Percentiles rank a stretch among this genome's conserved stretches.
These are phyloP conservation scores for Synanceia verrucosa DNA, from an alignment of 2,797 vertebrate genomes.

Conservation along the genomic window DNA sequence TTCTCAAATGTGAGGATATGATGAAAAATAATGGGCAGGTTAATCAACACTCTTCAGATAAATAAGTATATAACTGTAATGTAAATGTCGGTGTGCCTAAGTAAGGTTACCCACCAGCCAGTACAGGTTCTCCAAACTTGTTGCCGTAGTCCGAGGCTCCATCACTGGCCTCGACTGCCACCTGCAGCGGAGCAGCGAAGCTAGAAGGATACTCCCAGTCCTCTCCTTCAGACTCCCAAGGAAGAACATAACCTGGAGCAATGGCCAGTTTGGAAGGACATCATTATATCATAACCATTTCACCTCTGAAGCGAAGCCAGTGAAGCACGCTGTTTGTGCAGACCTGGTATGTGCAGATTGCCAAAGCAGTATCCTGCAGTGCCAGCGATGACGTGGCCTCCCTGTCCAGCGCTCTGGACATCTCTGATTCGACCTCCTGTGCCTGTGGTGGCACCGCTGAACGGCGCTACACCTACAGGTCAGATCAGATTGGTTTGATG, in stretches of 20 bases:
- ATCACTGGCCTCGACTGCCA: slow-evolving; percentile 91
- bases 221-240: slow-evolving; percentile 90
- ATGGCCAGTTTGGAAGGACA: neutral
- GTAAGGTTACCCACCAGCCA: slow-evolving; percentile 80
- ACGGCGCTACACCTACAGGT: slow-evolving; percentile 88
- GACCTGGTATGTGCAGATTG: slow-evolving; percentile 91
- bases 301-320: neutral
- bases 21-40: too few relatives aligned
- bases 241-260: slow-evolving; percentile 84
- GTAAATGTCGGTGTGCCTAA: neutral
- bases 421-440: slow-evolving; percentile 93
- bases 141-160: slow-evolving; percentile 96
- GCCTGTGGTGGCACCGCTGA: slow-evolving; percentile 92
- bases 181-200: slow-evolving; percentile 89
- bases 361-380: slow-evolving; percentile 95
- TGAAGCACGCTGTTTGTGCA: neutral
- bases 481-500: neutral
- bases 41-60: too few relatives aligned
- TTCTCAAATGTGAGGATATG: too few relatives aligned
- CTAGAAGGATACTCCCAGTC: slow-evolving; percentile 87
- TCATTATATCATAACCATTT: too few relatives aligned
- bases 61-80: neutral
- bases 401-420: slow-evolving; percentile 90
- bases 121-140: slow-evolving; percentile 93
- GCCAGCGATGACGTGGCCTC: slow-evolving; percentile 92